Conservation (phyloP, 2,888 invertebrate genomes). For the Lagria hirta region DNA sequence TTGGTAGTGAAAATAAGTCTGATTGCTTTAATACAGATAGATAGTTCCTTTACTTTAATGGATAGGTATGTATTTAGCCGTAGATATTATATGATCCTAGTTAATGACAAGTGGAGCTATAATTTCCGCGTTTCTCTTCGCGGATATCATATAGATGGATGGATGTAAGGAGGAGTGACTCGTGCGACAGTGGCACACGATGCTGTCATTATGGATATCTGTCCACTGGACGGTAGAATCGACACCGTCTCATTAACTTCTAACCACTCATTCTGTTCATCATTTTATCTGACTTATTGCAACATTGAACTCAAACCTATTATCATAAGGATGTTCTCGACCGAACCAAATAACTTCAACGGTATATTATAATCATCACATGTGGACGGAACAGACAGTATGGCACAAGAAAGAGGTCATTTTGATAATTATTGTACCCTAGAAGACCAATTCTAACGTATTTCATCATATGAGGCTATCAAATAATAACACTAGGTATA, state of each 20-base stretch:
- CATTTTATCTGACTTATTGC: conserved; percentile 21
- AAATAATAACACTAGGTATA: too few relatives aligned
- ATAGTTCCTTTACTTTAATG: too few relatives aligned
- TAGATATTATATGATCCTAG: conserved; percentile 11
- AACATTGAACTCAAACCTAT: conserved; percentile 22
- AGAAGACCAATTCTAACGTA: too few relatives aligned
- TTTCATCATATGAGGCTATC: too few relatives aligned
- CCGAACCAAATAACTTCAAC: conserved; percentile 21
- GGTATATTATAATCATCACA: conserved; percentile 20
- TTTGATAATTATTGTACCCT: too few relatives aligned
- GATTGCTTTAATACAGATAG: too few relatives aligned
- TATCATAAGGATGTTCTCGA: conserved; percentile 23
- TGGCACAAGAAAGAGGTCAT: too few relatives aligned
- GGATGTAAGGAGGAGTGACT: conserved; percentile 15
- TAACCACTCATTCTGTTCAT: conserved; percentile 17
- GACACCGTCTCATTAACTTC: conserved; percentile 36
- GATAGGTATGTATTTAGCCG: too few relatives aligned
- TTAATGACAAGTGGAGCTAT: conserved; percentile 21
- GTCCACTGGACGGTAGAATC: conserved; percentile 39
- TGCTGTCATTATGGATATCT: conserved; percentile 39
- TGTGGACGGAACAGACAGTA: too few relatives aligned
- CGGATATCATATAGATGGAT: conserved; percentile 6
- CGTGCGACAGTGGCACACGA: conserved; percentile 19
- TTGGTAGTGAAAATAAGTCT: too few relatives aligned
- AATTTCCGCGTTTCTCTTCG: conserved; percentile 27